Percentiles rank a stretch among this genome's conserved stretches.
phyloP scores from a whole-genome alignment of 2,113 vertebrate species.

The Psettodes erumei region DNA sequence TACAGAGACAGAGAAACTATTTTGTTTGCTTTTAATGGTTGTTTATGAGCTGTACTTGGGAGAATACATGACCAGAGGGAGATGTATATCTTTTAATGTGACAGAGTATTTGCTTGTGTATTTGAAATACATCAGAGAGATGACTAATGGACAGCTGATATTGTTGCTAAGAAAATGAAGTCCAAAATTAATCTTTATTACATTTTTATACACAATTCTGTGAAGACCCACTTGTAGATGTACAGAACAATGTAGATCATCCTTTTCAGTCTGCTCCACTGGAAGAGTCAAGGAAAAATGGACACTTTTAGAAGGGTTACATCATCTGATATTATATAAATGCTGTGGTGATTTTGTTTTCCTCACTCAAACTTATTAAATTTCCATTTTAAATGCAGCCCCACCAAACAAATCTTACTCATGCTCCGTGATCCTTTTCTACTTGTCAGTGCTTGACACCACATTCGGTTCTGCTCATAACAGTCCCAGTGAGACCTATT shows the following conservation, averaged over 20 bases:
- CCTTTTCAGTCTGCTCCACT: no score
- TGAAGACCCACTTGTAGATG: no score
- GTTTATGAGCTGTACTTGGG: background rate
- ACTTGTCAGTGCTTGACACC: slow-evolving; percentile 6
- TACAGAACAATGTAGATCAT: no score
- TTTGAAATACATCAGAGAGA: background rate
- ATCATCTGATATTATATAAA: no score
- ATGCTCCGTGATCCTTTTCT: background rate
- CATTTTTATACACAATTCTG: no score
- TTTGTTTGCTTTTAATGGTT: background rate
- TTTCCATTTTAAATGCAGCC: background rate
- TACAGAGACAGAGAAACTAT: background rate
- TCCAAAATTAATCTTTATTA: no score
- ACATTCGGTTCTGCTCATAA: slow-evolving; percentile 14
- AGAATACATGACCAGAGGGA: background rate
- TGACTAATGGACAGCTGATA: background rate
- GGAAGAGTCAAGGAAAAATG: no score
- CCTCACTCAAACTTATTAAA: no score
- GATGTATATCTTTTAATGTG: no score
- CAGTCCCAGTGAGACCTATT: slow-evolving; percentile 31
- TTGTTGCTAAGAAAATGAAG: background rate
- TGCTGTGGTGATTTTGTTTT: no score
- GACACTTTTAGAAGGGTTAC: no score
- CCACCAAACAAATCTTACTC: background rate
- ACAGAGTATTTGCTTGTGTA: background rate